Evolutionary conservation across 2,797 vertebrate genomes (phyloP).

Genomic region (Scolopax rusticola): DNA sequence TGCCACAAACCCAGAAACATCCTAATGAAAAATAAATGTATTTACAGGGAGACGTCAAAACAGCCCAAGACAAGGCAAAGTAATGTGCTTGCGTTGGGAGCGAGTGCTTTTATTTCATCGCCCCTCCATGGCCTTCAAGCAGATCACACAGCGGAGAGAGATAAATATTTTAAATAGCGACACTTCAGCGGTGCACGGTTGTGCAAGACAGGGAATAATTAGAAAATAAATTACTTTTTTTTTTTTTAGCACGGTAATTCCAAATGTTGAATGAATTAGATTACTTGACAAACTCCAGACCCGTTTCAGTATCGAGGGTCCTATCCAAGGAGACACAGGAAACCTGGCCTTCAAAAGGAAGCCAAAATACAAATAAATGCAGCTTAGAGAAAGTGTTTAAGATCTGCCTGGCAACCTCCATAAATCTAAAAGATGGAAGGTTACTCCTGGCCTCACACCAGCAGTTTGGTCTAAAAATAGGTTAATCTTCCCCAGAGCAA

Average conservation of each 20-base stretch:
- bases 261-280: slow-evolving; percentile 72
- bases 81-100: slow-evolving; percentile 68
- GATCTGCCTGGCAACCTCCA: slow-evolving; percentile 79
- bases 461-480: slow-evolving; percentile 80
- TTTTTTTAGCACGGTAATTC: slow-evolving; percentile 65
- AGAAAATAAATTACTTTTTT: slow-evolving; percentile 86
- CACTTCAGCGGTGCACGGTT: slow-evolving; percentile 77
- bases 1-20: slow-evolving; percentile 77
- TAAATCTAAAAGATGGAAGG: slow-evolving; percentile 78
- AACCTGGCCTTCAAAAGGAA: not conserved
- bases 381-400: slow-evolving; percentile 64
- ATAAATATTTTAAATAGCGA: slow-evolving; percentile 85
- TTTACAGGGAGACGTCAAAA: slow-evolving; percentile 85
- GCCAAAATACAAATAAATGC: slow-evolving; percentile 44
- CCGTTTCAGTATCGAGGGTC: not conserved
- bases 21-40: slow-evolving; percentile 91
- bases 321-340: not conserved
- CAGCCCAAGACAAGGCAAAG: slow-evolving; percentile 76
- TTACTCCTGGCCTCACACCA: slow-evolving; percentile 75
- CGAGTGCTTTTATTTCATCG: slow-evolving; percentile 72
- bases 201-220: slow-evolving; percentile 86
- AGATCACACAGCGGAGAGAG: slow-evolving; percentile 75
- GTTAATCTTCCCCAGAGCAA: slow-evolving; percentile 78
- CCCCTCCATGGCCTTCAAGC: slow-evolving; percentile 77
- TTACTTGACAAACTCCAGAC: slow-evolving; percentile 61